Conservation (phyloP, 2,113 vertebrate species). For the Archocentrus centrarchus region DNA sequence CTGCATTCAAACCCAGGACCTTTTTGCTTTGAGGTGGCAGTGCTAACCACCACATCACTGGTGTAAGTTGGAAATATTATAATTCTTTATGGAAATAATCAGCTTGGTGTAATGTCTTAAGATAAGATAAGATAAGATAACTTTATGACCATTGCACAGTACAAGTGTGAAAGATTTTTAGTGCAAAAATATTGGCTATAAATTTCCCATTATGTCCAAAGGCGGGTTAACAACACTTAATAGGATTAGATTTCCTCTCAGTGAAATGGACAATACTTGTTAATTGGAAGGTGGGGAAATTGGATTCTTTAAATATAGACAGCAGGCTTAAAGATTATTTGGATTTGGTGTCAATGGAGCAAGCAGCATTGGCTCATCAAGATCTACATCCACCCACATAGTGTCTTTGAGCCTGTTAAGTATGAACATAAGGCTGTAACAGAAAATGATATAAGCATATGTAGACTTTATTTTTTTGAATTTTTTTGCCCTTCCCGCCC, state of each 20-base stretch:
- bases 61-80: not conserved
- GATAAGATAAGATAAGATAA: too few species aligned
- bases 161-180: too few species aligned
- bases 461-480: not conserved
- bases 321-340: slow-evolving; percentile 3
- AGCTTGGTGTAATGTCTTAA: not conserved
- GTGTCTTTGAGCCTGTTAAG: not conserved
- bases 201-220: not conserved
- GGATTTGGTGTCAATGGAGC: slow-evolving; percentile 1
- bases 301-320: slow-evolving; percentile 18
- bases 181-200: not conserved
- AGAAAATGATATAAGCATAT: not conserved
- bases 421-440: slow-evolving; percentile 3
- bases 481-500: not conserved
- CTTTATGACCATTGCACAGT: too few species aligned
- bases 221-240: not conserved
- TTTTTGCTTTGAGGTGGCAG: not conserved
- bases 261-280: not conserved
- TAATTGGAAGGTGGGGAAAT: slow-evolving; percentile 8
- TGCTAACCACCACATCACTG: too few species aligned
- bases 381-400: not conserved
- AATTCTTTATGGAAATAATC: not conserved
- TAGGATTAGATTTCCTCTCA: not conserved
- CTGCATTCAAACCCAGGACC: not conserved
- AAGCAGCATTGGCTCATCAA: slow-evolving; percentile 11